These are phyloP conservation scores for Physocephala rufipes DNA, from an alignment of 2,888 invertebrate genomes.

Conservation along the genomic window DNA sequence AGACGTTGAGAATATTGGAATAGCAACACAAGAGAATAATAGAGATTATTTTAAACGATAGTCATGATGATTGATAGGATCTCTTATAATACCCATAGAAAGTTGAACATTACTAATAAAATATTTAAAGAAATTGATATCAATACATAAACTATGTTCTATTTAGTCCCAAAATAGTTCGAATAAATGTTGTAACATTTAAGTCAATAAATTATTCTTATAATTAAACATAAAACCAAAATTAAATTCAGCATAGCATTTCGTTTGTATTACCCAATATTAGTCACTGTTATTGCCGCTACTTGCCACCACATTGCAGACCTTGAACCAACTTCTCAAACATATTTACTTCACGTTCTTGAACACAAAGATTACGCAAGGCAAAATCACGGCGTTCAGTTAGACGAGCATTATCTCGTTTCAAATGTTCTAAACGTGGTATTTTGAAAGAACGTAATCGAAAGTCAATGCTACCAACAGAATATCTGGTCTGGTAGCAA, in stretches of 20 bases:
- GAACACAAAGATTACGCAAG: constrained; percentile 43
- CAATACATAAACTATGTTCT: background rate
- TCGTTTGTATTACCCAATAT: background rate
- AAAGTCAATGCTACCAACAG: background rate
- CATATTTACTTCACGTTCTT: constrained; percentile 47
- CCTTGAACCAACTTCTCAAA: constrained; percentile 42
- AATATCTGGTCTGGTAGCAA: background rate
- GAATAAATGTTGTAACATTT: background rate
- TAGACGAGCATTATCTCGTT: constrained; percentile 49
- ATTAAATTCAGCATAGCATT: constrained; percentile 7
- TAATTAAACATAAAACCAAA: background rate
- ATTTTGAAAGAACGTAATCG: constrained; percentile 46
- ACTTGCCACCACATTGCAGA: constrained; percentile 23
- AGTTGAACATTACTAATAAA: background rate
- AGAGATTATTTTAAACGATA: too few relatives aligned
- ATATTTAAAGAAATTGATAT: background rate
- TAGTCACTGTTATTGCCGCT: background rate
- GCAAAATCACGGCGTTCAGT: constrained; percentile 46
- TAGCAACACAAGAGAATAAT: too few relatives aligned
- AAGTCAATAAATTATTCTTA: background rate
- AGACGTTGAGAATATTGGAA: too few relatives aligned
- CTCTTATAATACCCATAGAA: too few relatives aligned
- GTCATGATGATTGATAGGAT: too few relatives aligned
- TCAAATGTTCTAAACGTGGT: constrained; percentile 50
- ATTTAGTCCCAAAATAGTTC: background rate